Conservation (phyloP, 2,888 invertebrate species). For the Gerris lacustris region DNA sequence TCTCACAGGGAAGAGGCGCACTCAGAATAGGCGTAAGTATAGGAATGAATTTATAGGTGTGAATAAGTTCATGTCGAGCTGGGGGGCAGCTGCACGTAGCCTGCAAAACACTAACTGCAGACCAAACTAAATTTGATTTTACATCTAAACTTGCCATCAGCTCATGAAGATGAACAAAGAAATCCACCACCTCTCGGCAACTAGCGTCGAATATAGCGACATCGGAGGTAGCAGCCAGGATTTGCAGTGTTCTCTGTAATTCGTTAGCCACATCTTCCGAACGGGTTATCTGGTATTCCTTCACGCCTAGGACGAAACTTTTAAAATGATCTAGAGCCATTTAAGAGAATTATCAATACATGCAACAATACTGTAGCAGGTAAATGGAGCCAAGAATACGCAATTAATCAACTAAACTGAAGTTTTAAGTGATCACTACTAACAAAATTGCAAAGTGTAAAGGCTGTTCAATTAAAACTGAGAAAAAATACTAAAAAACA, state of each 20-base stretch:
- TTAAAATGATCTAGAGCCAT: neutral
- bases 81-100: slow-evolving; percentile 50
- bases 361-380: too few species aligned
- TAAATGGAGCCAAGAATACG: too few species aligned
- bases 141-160: slow-evolving; percentile 47
- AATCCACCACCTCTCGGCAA: slow-evolving; percentile 49
- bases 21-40: slow-evolving; percentile 49
- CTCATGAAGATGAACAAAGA: slow-evolving; percentile 54
- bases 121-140: slow-evolving; percentile 50
- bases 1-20: slow-evolving; percentile 49
- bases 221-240: slow-evolving; percentile 51
- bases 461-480: too few species aligned
- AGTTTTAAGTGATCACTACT: too few species aligned
- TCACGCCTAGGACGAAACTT: neutral
- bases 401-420: too few species aligned
- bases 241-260: slow-evolving; percentile 36
- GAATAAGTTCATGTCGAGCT: slow-evolving; percentile 50
- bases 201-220: slow-evolving; percentile 54
- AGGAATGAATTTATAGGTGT: slow-evolving; percentile 58
- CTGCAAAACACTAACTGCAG: slow-evolving; percentile 50
- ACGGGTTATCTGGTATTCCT: neutral
- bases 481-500: too few species aligned
- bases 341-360: neutral
- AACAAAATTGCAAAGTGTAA: too few species aligned
- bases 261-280: slow-evolving; percentile 1